Evolutionary conservation across 64 coral and sea anemone species (phyloP).

Genomic region (Trachythela sp.): DNA sequence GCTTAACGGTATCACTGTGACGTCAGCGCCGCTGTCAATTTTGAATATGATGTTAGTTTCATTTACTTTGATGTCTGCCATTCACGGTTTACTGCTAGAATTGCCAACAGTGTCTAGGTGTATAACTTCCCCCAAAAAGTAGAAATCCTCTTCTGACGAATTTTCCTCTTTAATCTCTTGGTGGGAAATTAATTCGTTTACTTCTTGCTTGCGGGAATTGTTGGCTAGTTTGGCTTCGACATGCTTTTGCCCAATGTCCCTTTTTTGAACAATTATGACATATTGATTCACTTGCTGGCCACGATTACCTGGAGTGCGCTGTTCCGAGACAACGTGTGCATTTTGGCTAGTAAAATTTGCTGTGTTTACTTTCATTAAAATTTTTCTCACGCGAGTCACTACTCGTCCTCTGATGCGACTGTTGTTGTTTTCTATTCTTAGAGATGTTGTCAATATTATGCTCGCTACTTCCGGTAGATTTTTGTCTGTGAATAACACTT

Average conservation of each 20-base stretch:
- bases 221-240: background rate
- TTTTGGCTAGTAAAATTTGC: background rate
- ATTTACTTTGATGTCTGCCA: slow-evolving; percentile 1
- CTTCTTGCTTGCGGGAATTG: too few relatives aligned
- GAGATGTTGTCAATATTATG: background rate
- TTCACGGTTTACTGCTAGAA: slow-evolving; percentile 17
- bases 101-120: too few relatives aligned
- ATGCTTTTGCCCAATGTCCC: background rate
- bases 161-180: too few relatives aligned
- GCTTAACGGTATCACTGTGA: slow-evolving; percentile 22
- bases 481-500: background rate
- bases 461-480: background rate
- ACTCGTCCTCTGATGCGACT: background rate
- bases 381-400: too few relatives aligned
- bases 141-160: too few relatives aligned
- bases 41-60: slow-evolving; percentile 2
- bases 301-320: background rate
- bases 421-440: background rate
- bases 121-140: too few relatives aligned
- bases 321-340: background rate
- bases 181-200: too few relatives aligned
- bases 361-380: too few relatives aligned
- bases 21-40: background rate
- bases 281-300: background rate
- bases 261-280: background rate